Evolutionary conservation across 2,797 vertebrate species (phyloP), one percentile per base, ranked within the genome.

Genomic region (Artibeus jamaicensis): DNA sequence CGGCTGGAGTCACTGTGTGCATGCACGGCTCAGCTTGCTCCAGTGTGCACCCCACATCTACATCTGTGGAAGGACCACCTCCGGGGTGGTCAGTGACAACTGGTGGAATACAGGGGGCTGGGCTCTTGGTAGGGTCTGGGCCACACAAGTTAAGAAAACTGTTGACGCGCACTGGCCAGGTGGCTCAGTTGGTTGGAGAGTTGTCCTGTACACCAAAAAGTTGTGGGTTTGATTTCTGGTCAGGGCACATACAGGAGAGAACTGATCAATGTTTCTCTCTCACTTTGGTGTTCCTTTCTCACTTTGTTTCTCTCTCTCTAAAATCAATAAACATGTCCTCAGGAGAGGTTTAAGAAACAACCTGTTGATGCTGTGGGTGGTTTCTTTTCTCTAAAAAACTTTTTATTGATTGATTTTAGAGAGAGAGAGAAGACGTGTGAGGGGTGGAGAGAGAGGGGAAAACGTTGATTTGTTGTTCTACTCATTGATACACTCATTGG

Each of bases 1-100:
- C 24, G 12, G 67, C 29, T 19, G 24, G 34, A 18, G 50, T 19
- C 39, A 16, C 59, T 87, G 7, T 67, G 29, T 73, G 7, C 0
- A 83, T 59, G 48, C 21, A 46, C 29, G 53, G 70, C 65, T 79
- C 65, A 34, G 91, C 86, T 93, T 39, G n/a, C 96, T 94, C 83
- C 39, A 89, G 5, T 48, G 67, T 91, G 86, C 86, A 82, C 50
- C 89, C 93, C 86, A 89, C 2, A 29, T 26, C 65, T 73, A 71
- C 9, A 26, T 76, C 37, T 92, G 67, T 78, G 84, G 90, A 86
- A 90, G 81, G 67, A 73, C 81, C 87, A 34, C 67, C 67, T 90
- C 14, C 62, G 77, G 89, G 86, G 92, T 2, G 9, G 1, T 89
- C 77, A 1, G 0, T 46, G 94, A 84, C 74, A 87, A 95, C 90